Conservation (phyloP, 2,797 vertebrate genomes). For the Petrocephalus sullivani region DNA sequence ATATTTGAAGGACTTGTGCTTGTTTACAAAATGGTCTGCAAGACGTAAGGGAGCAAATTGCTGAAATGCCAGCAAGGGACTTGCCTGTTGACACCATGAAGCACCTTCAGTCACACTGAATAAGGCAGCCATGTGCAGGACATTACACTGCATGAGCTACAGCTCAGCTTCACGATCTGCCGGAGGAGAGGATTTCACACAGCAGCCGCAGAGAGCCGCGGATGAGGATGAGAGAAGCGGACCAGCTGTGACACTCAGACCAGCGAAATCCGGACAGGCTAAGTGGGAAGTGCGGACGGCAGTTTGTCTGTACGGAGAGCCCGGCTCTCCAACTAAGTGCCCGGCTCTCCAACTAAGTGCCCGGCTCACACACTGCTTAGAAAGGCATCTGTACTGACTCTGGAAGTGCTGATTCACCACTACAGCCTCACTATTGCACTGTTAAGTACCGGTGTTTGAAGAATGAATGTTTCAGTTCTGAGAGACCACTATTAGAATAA, state of each 20-base stretch:
- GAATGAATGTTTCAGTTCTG: background rate
- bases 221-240: background rate
- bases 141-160: background rate
- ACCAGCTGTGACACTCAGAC: background rate
- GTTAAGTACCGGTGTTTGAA: background rate
- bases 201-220: background rate
- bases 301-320: background rate
- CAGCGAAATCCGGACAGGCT: background rate
- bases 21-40: background rate
- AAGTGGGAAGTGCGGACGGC: background rate
- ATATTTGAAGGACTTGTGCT: background rate
- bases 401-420: background rate
- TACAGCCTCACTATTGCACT: background rate
- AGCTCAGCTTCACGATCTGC: background rate
- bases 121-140: background rate
- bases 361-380: background rate
- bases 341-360: too few relatives aligned
- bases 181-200: background rate
- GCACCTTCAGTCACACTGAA: background rate
- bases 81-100: background rate
- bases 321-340: background rate
- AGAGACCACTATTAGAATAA: too few relatives aligned
- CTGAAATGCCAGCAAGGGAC: background rate
- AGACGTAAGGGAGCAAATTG: background rate
- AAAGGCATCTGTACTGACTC: background rate